phyloP scores from a whole-genome alignment of 2,888 invertebrate genomes.

The Sarcophaga subvicina region DNA sequence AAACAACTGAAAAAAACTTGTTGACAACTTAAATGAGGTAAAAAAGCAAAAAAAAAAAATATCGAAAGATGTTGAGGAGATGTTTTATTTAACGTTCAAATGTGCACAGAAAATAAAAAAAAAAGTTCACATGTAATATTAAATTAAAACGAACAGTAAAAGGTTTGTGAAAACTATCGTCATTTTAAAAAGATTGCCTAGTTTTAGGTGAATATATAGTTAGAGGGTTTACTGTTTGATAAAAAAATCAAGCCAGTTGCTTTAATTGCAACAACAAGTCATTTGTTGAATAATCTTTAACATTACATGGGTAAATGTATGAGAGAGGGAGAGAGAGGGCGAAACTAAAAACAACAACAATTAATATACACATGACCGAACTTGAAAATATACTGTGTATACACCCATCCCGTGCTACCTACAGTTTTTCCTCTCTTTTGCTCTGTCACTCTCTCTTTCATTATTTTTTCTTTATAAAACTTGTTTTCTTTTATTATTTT shows the following conservation, averaged over 20 bases:
- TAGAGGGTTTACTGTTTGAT: not conserved
- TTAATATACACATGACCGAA: constrained; percentile 20
- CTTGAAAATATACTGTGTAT: not conserved
- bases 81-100: not conserved
- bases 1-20: constrained; percentile 16
- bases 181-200: no score
- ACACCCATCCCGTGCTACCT: not conserved
- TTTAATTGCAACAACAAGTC: constrained; percentile 16
- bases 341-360: constrained; percentile 46
- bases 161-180: no score
- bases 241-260: not conserved
- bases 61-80: no score
- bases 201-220: not conserved
- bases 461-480: not conserved
- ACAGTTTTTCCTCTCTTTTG: not conserved
- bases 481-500: not conserved
- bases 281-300: constrained; percentile 27
- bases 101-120: constrained; percentile 14
- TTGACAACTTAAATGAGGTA: constrained; percentile 58
- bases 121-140: not conserved
- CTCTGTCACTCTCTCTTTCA: not conserved
- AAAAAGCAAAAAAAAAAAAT: not conserved
- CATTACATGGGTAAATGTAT: not conserved
- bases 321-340: no score
- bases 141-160: no score